Base-by-base conservation (phyloP, 2,113 vertebrate species). In the Oreochromis spilurus region DNA sequence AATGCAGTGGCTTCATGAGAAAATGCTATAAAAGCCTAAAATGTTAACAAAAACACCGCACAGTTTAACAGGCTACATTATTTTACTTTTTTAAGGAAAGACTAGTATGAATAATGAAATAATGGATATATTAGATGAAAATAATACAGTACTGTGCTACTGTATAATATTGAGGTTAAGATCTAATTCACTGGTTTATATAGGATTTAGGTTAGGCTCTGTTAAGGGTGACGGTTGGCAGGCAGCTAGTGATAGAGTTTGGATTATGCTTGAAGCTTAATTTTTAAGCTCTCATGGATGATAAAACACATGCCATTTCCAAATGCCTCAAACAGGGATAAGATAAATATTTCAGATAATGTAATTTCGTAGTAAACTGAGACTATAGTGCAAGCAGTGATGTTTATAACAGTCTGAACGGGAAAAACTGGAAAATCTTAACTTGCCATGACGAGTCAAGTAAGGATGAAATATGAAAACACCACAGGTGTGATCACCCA, bases 221-320 rank as follows among this genome's bases (percentile, higher is more conserved):
- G 88, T 89, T 89, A 90, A 72, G 87, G 88, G 85, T 91, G 93
- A 92, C 94, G 94, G 94, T 94, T 95, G 94, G 94, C 92, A 91
- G 84, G 89, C 89, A 93, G 79, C 88, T 81, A 94, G 58, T 88
- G 86, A 94, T 88, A 91, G 84, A 94, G 86, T 92, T 84, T 91
- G 94, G 95, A 95, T 95, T 96, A 95, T 21, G 91, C 80, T 78
- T 52, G 48, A 89, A 90, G 94, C 87, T 95, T 95, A 93, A 94
- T 94, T 93, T 92, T 93, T 93, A 94, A 95, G 92, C 94, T 92
- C 83, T 90, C 57, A 78, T 93, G 94, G 91, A 93, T 90, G 91
- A 91, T 90, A 94, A 93, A 95, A 93, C 92, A 94, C 92, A 93
- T 96, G 94, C 89, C 89, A 88, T 91, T 87, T 93, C 89, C 84